These are phyloP conservation scores for Zhengitettix transpicula DNA, from an alignment of 2,888 invertebrate species.

Conservation along the genomic window DNA sequence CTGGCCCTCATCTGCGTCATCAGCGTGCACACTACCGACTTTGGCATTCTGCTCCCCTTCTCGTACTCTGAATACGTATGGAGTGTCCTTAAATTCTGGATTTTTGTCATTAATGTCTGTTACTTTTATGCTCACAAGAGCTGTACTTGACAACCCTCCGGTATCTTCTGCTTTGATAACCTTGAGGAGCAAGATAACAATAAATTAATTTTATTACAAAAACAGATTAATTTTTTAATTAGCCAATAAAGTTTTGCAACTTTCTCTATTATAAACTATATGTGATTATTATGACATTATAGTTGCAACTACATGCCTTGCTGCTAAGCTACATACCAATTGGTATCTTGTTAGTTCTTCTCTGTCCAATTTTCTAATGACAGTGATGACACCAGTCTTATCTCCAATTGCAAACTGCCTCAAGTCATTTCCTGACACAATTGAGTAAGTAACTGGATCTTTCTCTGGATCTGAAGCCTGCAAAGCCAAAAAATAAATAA, in stretches of 20 bases:
- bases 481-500: not conserved
- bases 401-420: slow-evolving; percentile 73
- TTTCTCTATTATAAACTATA: not conserved
- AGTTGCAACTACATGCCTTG: too few species aligned
- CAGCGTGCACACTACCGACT: slow-evolving; percentile 70
- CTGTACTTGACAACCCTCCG: slow-evolving; percentile 62
- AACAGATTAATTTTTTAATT: not conserved
- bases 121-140: slow-evolving; percentile 74
- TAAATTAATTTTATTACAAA: too few species aligned
- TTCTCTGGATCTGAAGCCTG: slow-evolving; percentile 76
- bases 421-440: slow-evolving; percentile 77
- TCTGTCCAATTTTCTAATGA: slow-evolving; percentile 68
- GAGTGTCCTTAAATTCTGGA: slow-evolving; percentile 68
- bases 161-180: slow-evolving; percentile 73
- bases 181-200: slow-evolving; percentile 25
- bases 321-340: slow-evolving; percentile 37
- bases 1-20: slow-evolving; percentile 69
- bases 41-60: slow-evolving; percentile 45
- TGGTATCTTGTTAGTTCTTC: slow-evolving; percentile 81
- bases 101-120: slow-evolving; percentile 87
- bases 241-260: not conserved
- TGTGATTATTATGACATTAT: too few species aligned
- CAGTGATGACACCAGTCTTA: slow-evolving; percentile 74
- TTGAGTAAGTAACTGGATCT: slow-evolving; percentile 69
- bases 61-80: slow-evolving; percentile 65